Conservation (phyloP, 2,888 invertebrate genomes). For the Hipparchia semele region DNA sequence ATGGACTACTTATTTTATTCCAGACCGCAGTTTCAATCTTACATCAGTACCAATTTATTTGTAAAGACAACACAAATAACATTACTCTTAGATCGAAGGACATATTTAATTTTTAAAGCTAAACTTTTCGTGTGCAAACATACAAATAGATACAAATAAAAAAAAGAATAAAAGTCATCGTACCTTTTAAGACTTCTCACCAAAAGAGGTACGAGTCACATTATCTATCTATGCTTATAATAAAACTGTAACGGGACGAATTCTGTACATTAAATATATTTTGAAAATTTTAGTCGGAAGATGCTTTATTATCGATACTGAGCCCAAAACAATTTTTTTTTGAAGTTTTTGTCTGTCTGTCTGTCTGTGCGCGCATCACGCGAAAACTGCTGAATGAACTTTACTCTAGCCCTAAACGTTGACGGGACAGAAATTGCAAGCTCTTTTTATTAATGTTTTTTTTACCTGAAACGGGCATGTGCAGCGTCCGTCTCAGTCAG, state of each 20-base stretch:
- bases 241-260: no score
- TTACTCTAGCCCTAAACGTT: background rate
- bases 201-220: no score
- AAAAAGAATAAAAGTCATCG: background rate
- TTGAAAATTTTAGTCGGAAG: no score
- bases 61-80: constrained; percentile 32
- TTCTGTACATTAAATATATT: no score
- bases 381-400: no score
- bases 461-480: constrained; percentile 77
- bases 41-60: constrained; percentile 39
- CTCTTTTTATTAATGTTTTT: no score
- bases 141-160: background rate
- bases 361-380: no score
- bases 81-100: constrained; percentile 13
- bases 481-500: constrained; percentile 82
- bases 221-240: no score
- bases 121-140: constrained; percentile 6
- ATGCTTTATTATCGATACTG: no score
- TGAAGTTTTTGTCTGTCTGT: no score
- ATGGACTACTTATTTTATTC: constrained; percentile 48
- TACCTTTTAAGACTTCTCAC: no score
- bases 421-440: background rate
- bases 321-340: no score
- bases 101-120: constrained; percentile 6
- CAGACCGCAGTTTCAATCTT: constrained; percentile 42